Base-by-base conservation (phyloP, 2,797 vertebrate genomes). In the Gallinago solitaria region DNA sequence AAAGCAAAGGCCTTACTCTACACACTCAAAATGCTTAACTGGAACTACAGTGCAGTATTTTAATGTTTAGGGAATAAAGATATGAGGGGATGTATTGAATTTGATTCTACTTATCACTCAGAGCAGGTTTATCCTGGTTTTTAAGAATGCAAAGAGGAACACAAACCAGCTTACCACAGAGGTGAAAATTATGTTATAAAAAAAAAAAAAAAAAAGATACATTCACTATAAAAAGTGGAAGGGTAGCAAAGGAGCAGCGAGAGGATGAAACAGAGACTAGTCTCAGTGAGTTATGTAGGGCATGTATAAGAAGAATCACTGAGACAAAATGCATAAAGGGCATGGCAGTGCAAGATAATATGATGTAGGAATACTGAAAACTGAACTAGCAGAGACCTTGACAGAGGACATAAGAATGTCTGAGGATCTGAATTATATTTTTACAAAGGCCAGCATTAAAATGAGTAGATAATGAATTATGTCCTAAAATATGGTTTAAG, bases 321-420 rank as follows among this genome's bases (percentile, higher is more conserved):
- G 53, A 87, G 37, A 94, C 39, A 92, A 89, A 95, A 90, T 53
- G 79, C 59, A 63, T 89, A 80, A 91, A 95, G 75, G 70, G 37
- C 57, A 82, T 53, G 15, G 63, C 70, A 91, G 54, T 76, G 57
- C 73, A 90, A 93, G 91, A 87, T 79, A 87, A 60, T 63, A 47
- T 57, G 18, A 85, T 70, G 41, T 61, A 85, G 82, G 65, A 83
- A 65, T 74, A 84, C 70, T 77, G 48, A 91, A 93, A 94, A 88
- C 37, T 24, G 37, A 94, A 88, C 41, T 59, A 89, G 56, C 6
- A 17, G 69, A 96, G 59, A 73, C 70, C 87, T 96, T 95, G 83
- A 80, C 59, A 83, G 43, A 91, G 53, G 71, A 93, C 69, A 78
- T 64, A 63, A 77, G 57, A 94, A 83, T 53, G 35, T 81, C 76